Evolutionary conservation across 2,797 vertebrate species (phyloP).

Genomic region (Anniella stebbinsi): DNA sequence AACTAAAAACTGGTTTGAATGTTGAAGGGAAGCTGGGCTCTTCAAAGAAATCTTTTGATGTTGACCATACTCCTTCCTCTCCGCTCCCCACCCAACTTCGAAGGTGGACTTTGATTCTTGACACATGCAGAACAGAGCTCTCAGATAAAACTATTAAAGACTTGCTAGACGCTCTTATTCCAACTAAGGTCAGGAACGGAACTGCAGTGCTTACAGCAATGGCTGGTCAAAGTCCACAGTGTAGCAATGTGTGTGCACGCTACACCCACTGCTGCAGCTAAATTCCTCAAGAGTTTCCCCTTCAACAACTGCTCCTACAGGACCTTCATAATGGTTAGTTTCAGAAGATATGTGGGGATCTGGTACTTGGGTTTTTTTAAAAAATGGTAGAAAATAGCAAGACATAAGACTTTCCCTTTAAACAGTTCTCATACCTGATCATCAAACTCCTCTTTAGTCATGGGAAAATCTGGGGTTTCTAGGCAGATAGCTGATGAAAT

Average conservation of each 20-base stretch:
- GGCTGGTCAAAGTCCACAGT: neutral
- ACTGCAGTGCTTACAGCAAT: neutral
- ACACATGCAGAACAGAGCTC: neutral
- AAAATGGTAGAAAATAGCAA: neutral
- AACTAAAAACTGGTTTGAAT: slow-evolving; percentile 2
- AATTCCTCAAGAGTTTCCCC: neutral
- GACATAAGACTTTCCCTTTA: neutral
- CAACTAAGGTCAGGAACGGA: neutral
- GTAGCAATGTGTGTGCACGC: neutral
- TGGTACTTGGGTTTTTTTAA: neutral
- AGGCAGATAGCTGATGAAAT: neutral
- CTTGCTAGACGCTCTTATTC: neutral
- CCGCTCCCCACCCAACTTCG: neutral
- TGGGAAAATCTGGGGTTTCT: neutral
- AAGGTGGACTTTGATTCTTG: slow-evolving; percentile 18
- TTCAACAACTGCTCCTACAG: neutral
- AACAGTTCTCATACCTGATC: neutral
- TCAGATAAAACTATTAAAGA: neutral
- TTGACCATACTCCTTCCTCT: neutral
- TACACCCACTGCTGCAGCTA: neutral
- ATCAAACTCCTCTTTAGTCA: neutral
- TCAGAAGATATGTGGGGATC: neutral
- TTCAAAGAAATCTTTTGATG: slow-evolving; percentile 5
- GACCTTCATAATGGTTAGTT: neutral
- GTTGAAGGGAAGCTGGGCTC: neutral